Base-by-base conservation (phyloP, 2,888 invertebrate genomes). In the Frankliniella fusca region DNA sequence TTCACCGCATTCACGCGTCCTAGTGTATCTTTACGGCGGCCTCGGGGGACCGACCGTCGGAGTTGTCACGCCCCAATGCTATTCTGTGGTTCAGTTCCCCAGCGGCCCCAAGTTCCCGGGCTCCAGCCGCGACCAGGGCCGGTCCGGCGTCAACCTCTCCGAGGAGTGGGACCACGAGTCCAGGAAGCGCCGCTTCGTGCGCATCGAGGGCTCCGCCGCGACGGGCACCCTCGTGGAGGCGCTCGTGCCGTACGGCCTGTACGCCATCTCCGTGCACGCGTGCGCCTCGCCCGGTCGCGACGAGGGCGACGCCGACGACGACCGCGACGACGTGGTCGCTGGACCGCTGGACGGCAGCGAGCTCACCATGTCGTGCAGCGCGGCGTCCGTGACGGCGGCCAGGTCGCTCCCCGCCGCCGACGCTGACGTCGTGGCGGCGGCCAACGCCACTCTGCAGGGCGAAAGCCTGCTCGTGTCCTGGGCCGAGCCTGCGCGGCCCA, bases 181-280 rank as follows among this genome's bases (percentile, higher is more conserved):
- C 23, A 8, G 23, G 27, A 76, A 76, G 27, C 23, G 70, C 23
- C 70, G 70, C 23, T 76, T 76, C 70, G 70, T 76, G 27, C 70
- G 70, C 70, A 27, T 76, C 70, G 70, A 76, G 70, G 8, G 23
- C 70, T 27, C 70, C 70, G 8, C 27, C 27, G 70, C 70, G 23
- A 27, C 23, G 11, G 27, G 70, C 70, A 76, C 11, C 70, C 7
- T 76, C 27, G 70, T 76, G 27, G 70, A 23, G 70, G 10, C 27
- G 27, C 70, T 76, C 11, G 70, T 76, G 27, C 70, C 70, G 23
- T 76, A 27, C 70, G 70, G 70, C 11, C 70, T 76, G 70, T 76
- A 76, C 70, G 23, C 70, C 23, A 27, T 76, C 23, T 27, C 12
- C 23, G 70, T 76, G 23, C 70, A 76, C 70, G 70, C 70, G 23